A percentile compares a stretch with the other conserved stretches of the same genome.
phyloP scores from a whole-genome alignment of 2,888 invertebrate genomes.

The Ceratothoa steindachneri region DNA sequence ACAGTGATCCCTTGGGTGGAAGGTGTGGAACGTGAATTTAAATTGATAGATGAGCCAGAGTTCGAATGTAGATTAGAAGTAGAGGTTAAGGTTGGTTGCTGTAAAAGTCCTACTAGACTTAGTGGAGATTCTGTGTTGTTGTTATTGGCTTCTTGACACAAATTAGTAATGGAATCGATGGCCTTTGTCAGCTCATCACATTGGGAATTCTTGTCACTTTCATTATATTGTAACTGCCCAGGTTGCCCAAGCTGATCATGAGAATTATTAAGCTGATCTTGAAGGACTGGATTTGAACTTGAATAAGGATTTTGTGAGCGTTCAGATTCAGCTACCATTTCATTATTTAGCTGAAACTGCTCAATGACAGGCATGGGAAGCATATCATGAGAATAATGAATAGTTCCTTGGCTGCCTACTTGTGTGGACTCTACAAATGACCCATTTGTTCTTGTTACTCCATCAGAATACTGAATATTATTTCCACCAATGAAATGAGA shows the following conservation, averaged over 20 bases:
- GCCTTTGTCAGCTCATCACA: slow-evolving; percentile 45
- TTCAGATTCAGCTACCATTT: slow-evolving; percentile 31
- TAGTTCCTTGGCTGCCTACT: slow-evolving; percentile 27
- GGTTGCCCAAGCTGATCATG: slow-evolving; percentile 39
- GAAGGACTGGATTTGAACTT: background rate
- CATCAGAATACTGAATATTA: slow-evolving; percentile 28
- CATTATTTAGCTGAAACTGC: slow-evolving; percentile 34
- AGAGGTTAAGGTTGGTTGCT: slow-evolving; percentile 28
- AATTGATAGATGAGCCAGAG: slow-evolving; percentile 8
- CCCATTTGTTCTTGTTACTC: slow-evolving; percentile 23
- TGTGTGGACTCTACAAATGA: slow-evolving; percentile 27
- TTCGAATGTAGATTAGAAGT: slow-evolving; percentile 18
- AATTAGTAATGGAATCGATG: slow-evolving; percentile 42
- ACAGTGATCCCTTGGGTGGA: slow-evolving; percentile 41
- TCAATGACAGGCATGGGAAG: slow-evolving; percentile 45
- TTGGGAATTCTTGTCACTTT: slow-evolving; percentile 33
- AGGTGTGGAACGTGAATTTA: background rate
- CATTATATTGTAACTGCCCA: slow-evolving; percentile 39
- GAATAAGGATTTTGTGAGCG: slow-evolving; percentile 4
- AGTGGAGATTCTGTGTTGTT: slow-evolving; percentile 36
- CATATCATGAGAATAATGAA: slow-evolving; percentile 31
- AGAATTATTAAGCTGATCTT: background rate
- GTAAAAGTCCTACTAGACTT: slow-evolving; percentile 28
- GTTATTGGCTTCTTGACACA: slow-evolving; percentile 31
- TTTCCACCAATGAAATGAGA: slow-evolving; percentile 39